Conservation (phyloP, 2,113 vertebrate genomes). For the Cyprinus carpio region DNA sequence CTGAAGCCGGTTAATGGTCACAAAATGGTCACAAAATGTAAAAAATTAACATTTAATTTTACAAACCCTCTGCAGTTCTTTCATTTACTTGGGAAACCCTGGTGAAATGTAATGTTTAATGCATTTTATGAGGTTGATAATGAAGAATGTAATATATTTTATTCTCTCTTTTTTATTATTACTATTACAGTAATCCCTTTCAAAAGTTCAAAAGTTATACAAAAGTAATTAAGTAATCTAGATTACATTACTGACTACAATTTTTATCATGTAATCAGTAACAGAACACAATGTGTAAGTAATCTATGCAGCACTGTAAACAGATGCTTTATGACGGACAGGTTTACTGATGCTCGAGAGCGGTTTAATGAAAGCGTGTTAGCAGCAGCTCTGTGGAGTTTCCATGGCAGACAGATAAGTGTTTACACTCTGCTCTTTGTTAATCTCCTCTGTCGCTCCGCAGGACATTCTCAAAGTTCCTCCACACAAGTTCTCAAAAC, state of each 20-base stretch:
- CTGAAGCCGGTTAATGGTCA: too few species aligned
- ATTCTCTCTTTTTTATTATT: too few species aligned
- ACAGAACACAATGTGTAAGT: not conserved
- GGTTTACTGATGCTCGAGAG: not conserved
- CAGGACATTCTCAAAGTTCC: conserved; percentile 38
- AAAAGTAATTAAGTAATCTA: not conserved
- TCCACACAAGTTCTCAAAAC: conserved; percentile 28
- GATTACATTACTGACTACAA: not conserved
- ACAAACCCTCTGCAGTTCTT: too few species aligned
- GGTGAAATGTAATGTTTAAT: too few species aligned
- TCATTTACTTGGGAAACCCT: too few species aligned
- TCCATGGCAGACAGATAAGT: conserved; percentile 33
- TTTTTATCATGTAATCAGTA: not conserved
- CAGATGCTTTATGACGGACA: not conserved
- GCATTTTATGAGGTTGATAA: too few species aligned
- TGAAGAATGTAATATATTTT: too few species aligned
- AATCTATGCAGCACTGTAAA: not conserved
- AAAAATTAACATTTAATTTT: too few species aligned
- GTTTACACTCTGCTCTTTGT: conserved; percentile 29
- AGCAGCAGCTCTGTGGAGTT: conserved; percentile 3
- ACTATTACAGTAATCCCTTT: too few species aligned
- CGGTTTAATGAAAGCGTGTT: conserved; percentile 2
- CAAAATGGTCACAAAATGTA: too few species aligned
- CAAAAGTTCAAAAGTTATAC: too few species aligned
- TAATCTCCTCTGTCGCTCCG: conserved; percentile 34